Percentiles rank a stretch among this genome's conserved stretches.
phyloP scores from a whole-genome alignment of 2,113 vertebrate species.

The Spheniscus mendiculus region DNA sequence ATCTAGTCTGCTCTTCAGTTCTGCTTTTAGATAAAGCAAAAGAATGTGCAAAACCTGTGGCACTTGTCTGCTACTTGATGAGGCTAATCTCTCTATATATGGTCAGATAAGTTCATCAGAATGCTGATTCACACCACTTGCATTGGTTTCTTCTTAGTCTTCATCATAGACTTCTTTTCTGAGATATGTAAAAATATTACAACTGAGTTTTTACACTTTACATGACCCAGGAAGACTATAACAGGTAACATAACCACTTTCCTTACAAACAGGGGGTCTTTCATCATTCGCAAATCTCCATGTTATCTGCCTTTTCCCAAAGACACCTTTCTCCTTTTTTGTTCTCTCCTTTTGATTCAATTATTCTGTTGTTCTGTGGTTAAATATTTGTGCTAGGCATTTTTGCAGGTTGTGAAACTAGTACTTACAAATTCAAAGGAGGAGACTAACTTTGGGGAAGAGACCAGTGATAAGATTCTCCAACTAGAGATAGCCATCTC shows the following conservation, averaged over 20 bases:
- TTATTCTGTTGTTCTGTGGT: background rate
- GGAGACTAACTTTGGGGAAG: background rate
- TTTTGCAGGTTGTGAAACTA: background rate
- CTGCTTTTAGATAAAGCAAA: background rate
- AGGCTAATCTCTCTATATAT: background rate
- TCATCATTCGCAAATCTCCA: background rate
- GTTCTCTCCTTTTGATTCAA: background rate
- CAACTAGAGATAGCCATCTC: background rate
- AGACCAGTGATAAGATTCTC: background rate
- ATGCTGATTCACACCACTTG: background rate
- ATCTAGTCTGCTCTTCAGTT: background rate
- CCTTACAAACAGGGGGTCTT: background rate
- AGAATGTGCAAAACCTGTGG: background rate
- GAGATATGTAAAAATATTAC: background rate
- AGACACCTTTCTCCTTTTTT: background rate
- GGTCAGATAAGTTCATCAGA: background rate
- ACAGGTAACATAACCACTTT: background rate
- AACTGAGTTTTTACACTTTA: background rate
- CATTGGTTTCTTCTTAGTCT: background rate
- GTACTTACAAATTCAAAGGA: background rate
- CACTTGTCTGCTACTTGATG: background rate
- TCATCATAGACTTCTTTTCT: background rate
- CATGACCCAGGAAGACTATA: background rate
- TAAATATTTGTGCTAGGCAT: background rate
- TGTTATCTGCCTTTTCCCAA: background rate